phyloP scores from a whole-genome alignment of 1,140 invertebrate genomes.

The Sycophaga agraensis region DNA sequence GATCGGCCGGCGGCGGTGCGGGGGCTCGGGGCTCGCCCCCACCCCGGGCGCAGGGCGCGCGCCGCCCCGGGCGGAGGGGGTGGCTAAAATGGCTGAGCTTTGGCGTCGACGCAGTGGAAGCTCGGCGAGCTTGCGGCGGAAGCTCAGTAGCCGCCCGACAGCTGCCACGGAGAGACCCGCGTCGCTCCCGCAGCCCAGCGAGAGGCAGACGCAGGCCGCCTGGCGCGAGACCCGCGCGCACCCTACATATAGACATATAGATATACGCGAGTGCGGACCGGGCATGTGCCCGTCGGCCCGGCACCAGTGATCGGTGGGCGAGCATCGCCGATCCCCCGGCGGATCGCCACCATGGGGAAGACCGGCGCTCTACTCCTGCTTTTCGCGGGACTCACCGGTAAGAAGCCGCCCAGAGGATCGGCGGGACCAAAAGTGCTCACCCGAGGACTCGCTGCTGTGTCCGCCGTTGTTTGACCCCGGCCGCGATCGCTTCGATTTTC shows the following conservation, averaged over 20 bases:
- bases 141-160: constrained; percentile 56
- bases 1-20: too few relatives aligned
- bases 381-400: constrained; percentile 46
- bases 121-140: constrained; percentile 52
- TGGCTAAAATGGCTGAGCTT: constrained; percentile 49
- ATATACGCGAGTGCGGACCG: too few relatives aligned
- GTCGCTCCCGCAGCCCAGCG: background rate
- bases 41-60: constrained; percentile 7
- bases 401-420: too few relatives aligned
- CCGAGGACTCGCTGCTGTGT: too few relatives aligned
- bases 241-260: too few relatives aligned
- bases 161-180: constrained; percentile 17
- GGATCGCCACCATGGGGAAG: background rate
- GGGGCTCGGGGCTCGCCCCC: too few relatives aligned
- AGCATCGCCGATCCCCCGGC: background rate
- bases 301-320: too few relatives aligned
- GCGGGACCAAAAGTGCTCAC: too few relatives aligned
- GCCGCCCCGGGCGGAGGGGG: background rate
- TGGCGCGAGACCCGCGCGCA: too few relatives aligned
- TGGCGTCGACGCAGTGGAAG: constrained; percentile 57
- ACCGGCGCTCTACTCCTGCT: constrained; percentile 36
- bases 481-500: background rate
- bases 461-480: background rate
- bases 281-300: too few relatives aligned
- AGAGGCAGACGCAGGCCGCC: too few relatives aligned